Percentiles rank a stretch among this genome's conserved stretches.
Conservation (phyloP, 2,113 vertebrate species). For the Pitta sordida region DNA sequence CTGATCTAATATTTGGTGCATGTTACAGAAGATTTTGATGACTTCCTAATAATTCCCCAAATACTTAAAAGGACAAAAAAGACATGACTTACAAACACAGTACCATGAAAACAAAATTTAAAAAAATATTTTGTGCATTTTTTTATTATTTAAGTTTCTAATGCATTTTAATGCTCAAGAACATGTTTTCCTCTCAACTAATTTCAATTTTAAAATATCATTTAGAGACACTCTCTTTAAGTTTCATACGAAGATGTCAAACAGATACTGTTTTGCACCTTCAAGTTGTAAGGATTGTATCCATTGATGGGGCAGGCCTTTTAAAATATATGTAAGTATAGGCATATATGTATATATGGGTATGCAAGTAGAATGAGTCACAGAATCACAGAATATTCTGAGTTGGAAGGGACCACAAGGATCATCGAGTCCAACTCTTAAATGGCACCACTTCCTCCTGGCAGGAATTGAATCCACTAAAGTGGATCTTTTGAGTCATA, state of each 20-base stretch:
- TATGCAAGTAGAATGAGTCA: background rate
- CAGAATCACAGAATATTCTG: too few relatives aligned
- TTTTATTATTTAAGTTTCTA: background rate
- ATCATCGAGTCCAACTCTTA: too few relatives aligned
- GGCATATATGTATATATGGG: background rate
- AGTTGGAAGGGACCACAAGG: too few relatives aligned
- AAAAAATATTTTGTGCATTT: background rate
- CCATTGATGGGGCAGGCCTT: background rate
- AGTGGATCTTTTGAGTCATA: too few relatives aligned
- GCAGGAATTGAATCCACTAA: too few relatives aligned
- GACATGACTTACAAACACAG: background rate
- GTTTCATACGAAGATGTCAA: background rate
- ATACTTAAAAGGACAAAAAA: background rate
- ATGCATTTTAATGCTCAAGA: background rate
- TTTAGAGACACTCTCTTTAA: background rate
- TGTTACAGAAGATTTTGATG: background rate
- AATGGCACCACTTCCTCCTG: too few relatives aligned
- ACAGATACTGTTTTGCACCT: background rate
- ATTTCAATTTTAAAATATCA: background rate
- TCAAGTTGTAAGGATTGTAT: background rate
- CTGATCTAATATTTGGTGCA: background rate
- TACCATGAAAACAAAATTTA: background rate
- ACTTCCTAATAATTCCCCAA: background rate
- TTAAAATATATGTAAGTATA: background rate
- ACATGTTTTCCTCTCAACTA: background rate